Percentiles rank a stretch among this genome's conserved stretches.
These are phyloP conservation scores for Entelurus aequoreus DNA, from an alignment of 2,113 vertebrate species.

Conservation along the genomic window DNA sequence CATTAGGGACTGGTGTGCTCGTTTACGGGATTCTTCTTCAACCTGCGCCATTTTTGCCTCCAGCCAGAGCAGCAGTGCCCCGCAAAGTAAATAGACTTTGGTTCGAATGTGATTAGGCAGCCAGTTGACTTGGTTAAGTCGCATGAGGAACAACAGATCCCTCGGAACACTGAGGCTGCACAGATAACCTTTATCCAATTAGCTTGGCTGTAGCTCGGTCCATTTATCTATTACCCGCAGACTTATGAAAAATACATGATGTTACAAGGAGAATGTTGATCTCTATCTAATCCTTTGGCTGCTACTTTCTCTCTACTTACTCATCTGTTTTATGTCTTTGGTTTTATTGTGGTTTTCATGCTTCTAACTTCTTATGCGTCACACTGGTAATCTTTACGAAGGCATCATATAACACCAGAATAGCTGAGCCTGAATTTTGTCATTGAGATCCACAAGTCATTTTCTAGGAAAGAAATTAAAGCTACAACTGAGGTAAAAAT, in stretches of 20 bases:
- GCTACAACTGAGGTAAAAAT: too few relatives aligned
- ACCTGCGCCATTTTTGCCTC: slow-evolving; percentile 23
- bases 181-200: slow-evolving; percentile 73
- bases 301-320: too few relatives aligned
- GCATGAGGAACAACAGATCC: slow-evolving; percentile 63
- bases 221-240: slow-evolving; percentile 61
- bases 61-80: slow-evolving; percentile 52
- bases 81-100: slow-evolving; percentile 60
- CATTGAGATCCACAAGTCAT: too few relatives aligned
- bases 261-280: slow-evolving; percentile 3
- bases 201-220: slow-evolving; percentile 38
- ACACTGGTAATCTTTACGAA: background rate
- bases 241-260: slow-evolving; percentile 35
- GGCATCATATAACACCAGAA: background rate
- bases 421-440: too few relatives aligned
- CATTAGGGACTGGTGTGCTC: slow-evolving; percentile 6
- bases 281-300: too few relatives aligned
- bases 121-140: slow-evolving; percentile 64
- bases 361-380: background rate
- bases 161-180: slow-evolving; percentile 56
- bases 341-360: slow-evolving; percentile 1
- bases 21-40: slow-evolving; percentile 12
- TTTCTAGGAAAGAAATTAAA: too few relatives aligned
- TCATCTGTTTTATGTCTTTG: background rate
- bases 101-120: slow-evolving; percentile 64